A percentile compares a stretch with the other conserved stretches of the same genome.
These are phyloP conservation scores for Arizona elegans DNA, from an alignment of 2,113 vertebrate species.

Conservation along the genomic window DNA sequence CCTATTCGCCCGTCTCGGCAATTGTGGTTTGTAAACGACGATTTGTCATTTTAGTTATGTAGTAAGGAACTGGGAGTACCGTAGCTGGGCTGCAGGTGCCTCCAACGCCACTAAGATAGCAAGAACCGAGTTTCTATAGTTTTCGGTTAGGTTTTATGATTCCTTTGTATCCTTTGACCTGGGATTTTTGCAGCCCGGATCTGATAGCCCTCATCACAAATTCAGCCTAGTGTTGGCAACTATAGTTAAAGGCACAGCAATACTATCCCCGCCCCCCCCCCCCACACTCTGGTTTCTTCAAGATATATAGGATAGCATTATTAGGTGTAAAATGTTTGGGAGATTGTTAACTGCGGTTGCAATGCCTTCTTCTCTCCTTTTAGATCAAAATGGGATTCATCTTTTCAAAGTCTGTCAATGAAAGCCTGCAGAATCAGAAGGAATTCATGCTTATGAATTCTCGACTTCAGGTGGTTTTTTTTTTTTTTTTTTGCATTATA, in stretches of 20 bases:
- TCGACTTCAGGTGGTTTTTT: conserved; percentile 76
- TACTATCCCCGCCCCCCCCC: background rate
- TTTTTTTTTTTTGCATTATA: background rate
- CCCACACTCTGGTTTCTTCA: background rate
- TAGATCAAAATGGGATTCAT: conserved; percentile 76
- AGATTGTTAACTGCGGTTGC: background rate
- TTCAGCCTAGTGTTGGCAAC: background rate
- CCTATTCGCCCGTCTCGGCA: background rate
- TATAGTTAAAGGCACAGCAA: background rate
- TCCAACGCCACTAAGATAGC: background rate
- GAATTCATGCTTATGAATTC: conserved; percentile 80
- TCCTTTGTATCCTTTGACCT: background rate
- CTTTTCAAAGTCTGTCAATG: conserved; percentile 78
- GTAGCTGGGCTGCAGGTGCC: background rate
- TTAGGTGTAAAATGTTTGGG: background rate
- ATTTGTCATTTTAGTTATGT: background rate
- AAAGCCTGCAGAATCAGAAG: conserved; percentile 79
- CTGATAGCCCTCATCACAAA: background rate
- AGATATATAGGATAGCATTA: background rate
- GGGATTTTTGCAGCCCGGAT: background rate
- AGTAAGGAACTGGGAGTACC: background rate
- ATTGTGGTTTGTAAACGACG: background rate
- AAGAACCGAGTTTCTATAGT: background rate
- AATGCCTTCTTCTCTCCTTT: background rate
- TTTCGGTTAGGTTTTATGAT: background rate